Conservation (phyloP, 2,797 vertebrate species). For the Gymnocypris eckloni region DNA sequence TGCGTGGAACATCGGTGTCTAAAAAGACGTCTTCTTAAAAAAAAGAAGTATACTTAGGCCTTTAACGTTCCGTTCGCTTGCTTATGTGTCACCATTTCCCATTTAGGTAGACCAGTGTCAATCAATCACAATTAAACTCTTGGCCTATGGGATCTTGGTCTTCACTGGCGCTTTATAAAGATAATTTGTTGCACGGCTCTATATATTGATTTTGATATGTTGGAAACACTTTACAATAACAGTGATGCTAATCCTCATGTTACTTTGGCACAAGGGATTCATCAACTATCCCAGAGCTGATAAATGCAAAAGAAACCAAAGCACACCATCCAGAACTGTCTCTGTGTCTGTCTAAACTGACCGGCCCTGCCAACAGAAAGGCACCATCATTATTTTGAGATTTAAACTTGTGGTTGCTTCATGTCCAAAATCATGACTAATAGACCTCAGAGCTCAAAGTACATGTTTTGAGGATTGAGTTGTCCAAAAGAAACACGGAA, state of each 20-base stretch:
- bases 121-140: slow-evolving; percentile 68
- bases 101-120: not conserved
- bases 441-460: slow-evolving; percentile 41
- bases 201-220: slow-evolving; percentile 38
- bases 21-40: too few relatives aligned
- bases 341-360: slow-evolving; percentile 22
- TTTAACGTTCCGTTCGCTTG: slow-evolving; percentile 18
- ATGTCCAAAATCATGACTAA: slow-evolving; percentile 40
- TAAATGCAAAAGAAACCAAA: slow-evolving; percentile 22
- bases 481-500: slow-evolving; percentile 39
- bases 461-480: slow-evolving; percentile 42
- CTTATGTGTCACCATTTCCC: not conserved
- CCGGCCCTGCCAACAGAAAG: slow-evolving; percentile 43
- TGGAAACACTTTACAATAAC: slow-evolving; percentile 8
- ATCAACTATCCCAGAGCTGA: slow-evolving; percentile 14
- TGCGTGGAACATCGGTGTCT: too few relatives aligned
- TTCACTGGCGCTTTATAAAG: not conserved
- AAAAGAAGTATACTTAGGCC: too few relatives aligned
- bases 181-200: not conserved
- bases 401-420: slow-evolving; percentile 37
- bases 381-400: slow-evolving; percentile 53
- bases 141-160: slow-evolving; percentile 4
- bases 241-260: slow-evolving; percentile 3
- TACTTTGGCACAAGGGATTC: slow-evolving; percentile 1
- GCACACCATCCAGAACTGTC: slow-evolving; percentile 22